Evolutionary conservation across 2,797 vertebrate genomes (phyloP).

Genomic region (Ctenopoma multispine): DNA sequence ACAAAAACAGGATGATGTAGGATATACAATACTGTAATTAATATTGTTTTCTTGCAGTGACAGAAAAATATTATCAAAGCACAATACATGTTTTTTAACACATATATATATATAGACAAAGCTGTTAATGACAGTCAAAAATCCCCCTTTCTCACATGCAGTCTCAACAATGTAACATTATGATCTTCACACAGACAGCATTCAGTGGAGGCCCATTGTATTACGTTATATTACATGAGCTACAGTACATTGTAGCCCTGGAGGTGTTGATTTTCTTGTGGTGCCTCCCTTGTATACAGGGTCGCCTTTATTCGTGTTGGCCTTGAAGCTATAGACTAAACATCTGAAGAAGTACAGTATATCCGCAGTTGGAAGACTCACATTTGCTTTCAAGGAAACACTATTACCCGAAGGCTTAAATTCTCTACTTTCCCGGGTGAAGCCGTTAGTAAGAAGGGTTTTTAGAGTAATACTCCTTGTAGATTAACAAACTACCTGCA

Average conservation of each 20-base stretch:
- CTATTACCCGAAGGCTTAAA: background rate
- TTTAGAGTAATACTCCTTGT: too few relatives aligned
- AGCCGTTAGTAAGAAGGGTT: too few relatives aligned
- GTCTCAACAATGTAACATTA: background rate
- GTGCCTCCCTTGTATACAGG: slow-evolving; percentile 6
- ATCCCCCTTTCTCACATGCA: background rate
- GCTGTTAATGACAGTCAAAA: background rate
- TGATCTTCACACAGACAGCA: background rate
- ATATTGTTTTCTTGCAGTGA: background rate
- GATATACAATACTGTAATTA: background rate
- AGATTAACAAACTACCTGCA: too few relatives aligned
- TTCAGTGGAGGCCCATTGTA: background rate
- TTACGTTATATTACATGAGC: background rate
- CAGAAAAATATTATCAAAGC: background rate
- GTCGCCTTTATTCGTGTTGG: background rate
- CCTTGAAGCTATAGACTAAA: background rate
- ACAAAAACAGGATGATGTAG: background rate
- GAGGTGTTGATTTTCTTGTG: slow-evolving; percentile 4
- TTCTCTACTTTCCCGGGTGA: background rate
- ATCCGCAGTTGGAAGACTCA: background rate
- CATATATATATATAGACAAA: background rate
- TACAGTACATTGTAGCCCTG: background rate
- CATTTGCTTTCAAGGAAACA: background rate
- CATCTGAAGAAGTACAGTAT: background rate
- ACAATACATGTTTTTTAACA: background rate